These are phyloP conservation scores for Zophobas morio DNA, from an alignment of 1,140 invertebrate genomes.

Conservation along the genomic window DNA sequence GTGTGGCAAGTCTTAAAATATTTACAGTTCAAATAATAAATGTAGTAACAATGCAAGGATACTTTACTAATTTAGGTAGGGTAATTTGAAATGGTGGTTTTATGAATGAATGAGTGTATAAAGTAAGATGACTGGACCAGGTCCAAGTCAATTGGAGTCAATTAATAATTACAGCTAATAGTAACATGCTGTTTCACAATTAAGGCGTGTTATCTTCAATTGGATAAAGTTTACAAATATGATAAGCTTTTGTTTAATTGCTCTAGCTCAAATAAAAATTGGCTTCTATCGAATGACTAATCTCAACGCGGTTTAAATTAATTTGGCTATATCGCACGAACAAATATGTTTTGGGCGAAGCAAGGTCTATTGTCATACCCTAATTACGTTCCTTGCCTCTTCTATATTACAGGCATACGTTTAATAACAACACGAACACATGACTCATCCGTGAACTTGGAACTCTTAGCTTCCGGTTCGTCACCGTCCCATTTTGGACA, in stretches of 20 bases:
- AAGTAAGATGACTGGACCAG: constrained; percentile 14
- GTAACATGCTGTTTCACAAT: constrained; percentile 22
- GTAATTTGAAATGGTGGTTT: background rate
- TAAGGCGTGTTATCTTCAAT: constrained; percentile 38
- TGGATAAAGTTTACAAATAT: constrained; percentile 41
- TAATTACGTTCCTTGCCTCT: constrained; percentile 14
- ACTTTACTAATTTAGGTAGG: constrained; percentile 17
- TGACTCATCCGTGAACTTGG: background rate
- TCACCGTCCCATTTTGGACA: too few relatives aligned
- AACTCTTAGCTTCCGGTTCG: background rate
- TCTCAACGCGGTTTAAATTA: background rate
- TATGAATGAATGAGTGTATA: constrained; percentile 16
- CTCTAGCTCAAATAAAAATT: constrained; percentile 12
- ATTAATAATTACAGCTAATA: constrained; percentile 11
- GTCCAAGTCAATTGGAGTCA: constrained; percentile 31
- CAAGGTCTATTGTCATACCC: constrained; percentile 29
- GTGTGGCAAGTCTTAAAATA: constrained; percentile 28
- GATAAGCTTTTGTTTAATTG: constrained; percentile 32
- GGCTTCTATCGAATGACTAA: constrained; percentile 1
- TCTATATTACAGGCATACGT: background rate
- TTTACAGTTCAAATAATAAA: constrained; percentile 25
- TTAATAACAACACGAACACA: background rate
- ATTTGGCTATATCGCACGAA: constrained; percentile 8
- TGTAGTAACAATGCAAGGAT: constrained; percentile 17
- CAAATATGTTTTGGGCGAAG: constrained; percentile 30